phyloP scores from a whole-genome alignment of 2,888 invertebrate genomes.

The Aphidius colemani region DNA sequence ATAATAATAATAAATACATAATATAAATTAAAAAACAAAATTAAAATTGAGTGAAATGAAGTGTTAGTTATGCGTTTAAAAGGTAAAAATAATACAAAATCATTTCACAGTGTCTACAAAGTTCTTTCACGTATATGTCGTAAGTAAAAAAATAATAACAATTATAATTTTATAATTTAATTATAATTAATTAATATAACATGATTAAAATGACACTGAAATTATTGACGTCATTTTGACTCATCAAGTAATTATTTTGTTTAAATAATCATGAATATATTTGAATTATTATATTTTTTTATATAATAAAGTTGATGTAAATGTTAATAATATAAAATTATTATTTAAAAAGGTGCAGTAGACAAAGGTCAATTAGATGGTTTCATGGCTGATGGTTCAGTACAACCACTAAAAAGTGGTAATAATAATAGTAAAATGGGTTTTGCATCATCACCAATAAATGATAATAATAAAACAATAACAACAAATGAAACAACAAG shows the following conservation, averaged over 20 bases:
- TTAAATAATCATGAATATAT: neutral
- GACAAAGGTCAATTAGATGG: conserved; percentile 58
- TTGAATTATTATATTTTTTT: conserved; percentile 4
- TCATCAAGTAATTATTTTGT: neutral
- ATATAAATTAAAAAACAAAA: too few species aligned
- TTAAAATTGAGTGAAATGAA: conserved; percentile 30
- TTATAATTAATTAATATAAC: conserved; percentile 4
- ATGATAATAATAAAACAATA: conserved; percentile 41
- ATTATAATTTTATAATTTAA: neutral
- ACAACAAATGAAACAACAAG: conserved; percentile 36
- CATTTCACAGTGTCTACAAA: conserved; percentile 57
- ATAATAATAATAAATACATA: too few species aligned
- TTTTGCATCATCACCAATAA: conserved; percentile 47
- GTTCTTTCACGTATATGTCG: conserved; percentile 59
- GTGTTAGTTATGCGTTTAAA: conserved; percentile 56
- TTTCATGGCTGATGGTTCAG: conserved; percentile 57
- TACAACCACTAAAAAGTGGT: conserved; percentile 53
- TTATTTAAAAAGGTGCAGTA: conserved; percentile 47
- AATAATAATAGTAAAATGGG: conserved; percentile 52
- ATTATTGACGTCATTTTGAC: too few species aligned
- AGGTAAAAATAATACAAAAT: conserved; percentile 56
- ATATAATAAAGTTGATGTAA: neutral
- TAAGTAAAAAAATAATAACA: conserved; percentile 42
- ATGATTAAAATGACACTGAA: neutral
- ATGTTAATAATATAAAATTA: neutral